Evolutionary conservation across 2,797 vertebrate species (phyloP).

Genomic region (Oreortyx pictus): DNA sequence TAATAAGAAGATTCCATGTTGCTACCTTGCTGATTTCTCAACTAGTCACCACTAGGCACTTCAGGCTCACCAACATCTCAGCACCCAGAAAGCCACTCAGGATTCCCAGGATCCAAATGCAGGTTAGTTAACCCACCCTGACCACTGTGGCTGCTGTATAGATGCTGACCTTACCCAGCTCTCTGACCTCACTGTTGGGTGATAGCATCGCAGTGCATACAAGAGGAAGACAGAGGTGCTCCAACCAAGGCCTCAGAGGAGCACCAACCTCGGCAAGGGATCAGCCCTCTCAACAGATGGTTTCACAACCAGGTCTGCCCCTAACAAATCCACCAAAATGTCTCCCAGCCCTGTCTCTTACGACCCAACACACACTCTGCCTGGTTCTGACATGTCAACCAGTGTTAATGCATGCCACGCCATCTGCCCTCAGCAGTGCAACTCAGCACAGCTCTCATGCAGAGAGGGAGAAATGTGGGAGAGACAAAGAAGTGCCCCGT

Average conservation of each 20-base stretch:
- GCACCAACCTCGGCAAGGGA: background rate
- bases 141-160: background rate
- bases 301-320: background rate
- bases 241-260: background rate
- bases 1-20: background rate
- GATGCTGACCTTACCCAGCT: background rate
- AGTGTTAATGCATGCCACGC: accelerated
- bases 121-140: background rate
- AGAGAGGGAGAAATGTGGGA: background rate
- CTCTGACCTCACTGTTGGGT: background rate
- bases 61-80: background rate
- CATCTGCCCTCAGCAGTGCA: background rate
- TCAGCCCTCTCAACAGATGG: accelerated
- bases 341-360: background rate
- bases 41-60: background rate
- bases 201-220: background rate
- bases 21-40: background rate
- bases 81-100: background rate
- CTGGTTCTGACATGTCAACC: accelerated
- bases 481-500: background rate
- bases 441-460: background rate
- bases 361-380: background rate
- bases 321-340: background rate
- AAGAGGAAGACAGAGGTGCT: background rate
- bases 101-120: background rate